Evolutionary conservation across 2,888 invertebrate species (phyloP), one percentile per base, ranked within the genome.

Genomic region (Lasioglossum marginatum): DNA sequence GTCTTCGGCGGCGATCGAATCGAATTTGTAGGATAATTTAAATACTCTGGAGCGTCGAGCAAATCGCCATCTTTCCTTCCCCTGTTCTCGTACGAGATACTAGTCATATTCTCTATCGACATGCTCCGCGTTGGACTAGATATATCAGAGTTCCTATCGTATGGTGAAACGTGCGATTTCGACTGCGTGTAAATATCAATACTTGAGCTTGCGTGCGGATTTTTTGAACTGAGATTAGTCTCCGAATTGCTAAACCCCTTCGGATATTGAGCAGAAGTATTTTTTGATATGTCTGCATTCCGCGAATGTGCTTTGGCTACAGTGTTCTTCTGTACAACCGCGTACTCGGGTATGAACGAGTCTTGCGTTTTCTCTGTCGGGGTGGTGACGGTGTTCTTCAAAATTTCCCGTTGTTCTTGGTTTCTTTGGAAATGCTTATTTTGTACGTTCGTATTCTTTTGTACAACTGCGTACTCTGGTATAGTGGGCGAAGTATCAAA

Each of bases 381-480:
- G 4, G 78, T 37, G 57, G 73, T 79, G 27, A 70, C 71, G 10
- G 14, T 52, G 52, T 82, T 83, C 52, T 87, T 89, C 4, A 81
- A 4, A 27, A 68, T 57, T 40, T 89, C 90, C 34, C 82, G 80
- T 43, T 86, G 88, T 66, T 91, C 89, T 45, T 85, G 87, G 77
- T 85, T 88, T 82, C 81, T 87, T 82, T 87, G 83, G 60, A 77
- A 75, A 71, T 87, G 75, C 66, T 71, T 83, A 10, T 86, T 91
- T 84, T 92, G 92, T 70, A 89, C 77, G 60, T 91, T 92, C 10
- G 81, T 86, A 73, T 76, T 86, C 43, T 85, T 91, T 68, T 94
- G 94, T 31, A 94, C 93, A 76, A 94, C 93, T 1, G 94, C 94
- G 80, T 94, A 94, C 72, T 94, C 94, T 2, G 94, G 94, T 82